A percentile compares a stretch with the other conserved stretches of the same genome.
Conservation (phyloP, 2,888 invertebrate genomes). For the Coleophora flavipennella region DNA sequence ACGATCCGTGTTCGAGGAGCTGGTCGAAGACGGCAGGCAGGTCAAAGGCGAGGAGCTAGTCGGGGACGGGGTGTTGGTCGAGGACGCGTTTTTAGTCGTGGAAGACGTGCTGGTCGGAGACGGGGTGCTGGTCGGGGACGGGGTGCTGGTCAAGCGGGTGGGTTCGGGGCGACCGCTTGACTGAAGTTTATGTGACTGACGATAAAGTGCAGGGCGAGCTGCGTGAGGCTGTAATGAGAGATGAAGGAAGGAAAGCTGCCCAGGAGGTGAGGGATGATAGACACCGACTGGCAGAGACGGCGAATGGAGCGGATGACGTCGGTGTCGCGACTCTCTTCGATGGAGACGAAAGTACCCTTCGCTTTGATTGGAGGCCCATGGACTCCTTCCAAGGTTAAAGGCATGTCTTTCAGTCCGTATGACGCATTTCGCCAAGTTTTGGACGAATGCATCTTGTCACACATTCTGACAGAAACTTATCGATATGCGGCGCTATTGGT, state of each 20-base stretch:
- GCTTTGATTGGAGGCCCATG: conserved; percentile 1
- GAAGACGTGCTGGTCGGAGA: not conserved
- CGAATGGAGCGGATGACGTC: not conserved
- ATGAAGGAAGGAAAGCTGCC: not conserved
- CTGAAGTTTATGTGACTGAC: not conserved
- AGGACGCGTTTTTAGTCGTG: too few relatives aligned
- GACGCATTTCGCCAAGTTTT: conserved; percentile 9
- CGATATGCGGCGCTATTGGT: conserved; percentile 4
- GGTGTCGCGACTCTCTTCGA: not conserved
- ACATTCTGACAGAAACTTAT: conserved; percentile 7
- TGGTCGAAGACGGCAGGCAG: too few relatives aligned
- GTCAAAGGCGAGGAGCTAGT: too few relatives aligned
- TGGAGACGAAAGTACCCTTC: not conserved
- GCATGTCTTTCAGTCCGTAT: conserved; percentile 1
- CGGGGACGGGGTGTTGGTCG: too few relatives aligned
- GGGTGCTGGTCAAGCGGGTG: not conserved
- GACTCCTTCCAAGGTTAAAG: not conserved
- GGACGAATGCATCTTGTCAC: conserved; percentile 5
- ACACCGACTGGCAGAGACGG: too few relatives aligned
- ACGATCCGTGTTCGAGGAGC: too few relatives aligned
- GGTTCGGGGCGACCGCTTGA: not conserved
- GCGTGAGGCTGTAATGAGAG: not conserved
- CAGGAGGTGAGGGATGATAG: not conserved
- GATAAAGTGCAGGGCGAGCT: not conserved
- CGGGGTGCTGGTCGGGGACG: not conserved